Base-by-base conservation (phyloP, 92 coral and sea anemone genomes). In the Palythoa heliodiscus region DNA sequence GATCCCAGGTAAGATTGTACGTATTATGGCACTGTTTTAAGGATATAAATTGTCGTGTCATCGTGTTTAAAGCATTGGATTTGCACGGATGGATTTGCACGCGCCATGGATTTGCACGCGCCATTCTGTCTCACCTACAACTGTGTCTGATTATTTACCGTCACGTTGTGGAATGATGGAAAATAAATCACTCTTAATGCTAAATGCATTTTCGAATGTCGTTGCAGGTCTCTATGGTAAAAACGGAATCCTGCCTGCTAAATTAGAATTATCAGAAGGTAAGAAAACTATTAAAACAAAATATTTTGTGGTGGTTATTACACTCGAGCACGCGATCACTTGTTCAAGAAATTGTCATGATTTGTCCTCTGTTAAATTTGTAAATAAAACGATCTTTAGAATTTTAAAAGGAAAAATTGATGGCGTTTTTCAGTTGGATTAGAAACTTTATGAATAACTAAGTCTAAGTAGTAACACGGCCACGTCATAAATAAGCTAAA, bases 161-260 rank as follows among this genome's bases (percentile, higher is more conserved):
- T 9, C 12, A 67, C 29, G 14, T 22, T 67, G 12, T 67, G 11
- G 43, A 25, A 14, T 1, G 2, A 14, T 37, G 37, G 17, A 69
- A 69, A 69, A 43, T 43, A 8, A 5, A 5, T 43, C 9, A 3
- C 17, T 69, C 35, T 69, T 11, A 69, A 7, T 17, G n/a, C 19
- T 13, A 16, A 12, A 8, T 7, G n/a, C 22, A 17, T 2, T 17
- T n/a, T 23, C 23, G 1, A 63, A 16, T 63, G 8, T 63, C 69
- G 54, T 61, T 82, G 22, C 75, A 96, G 98, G 98, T 89, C 98
- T 96, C 29, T 96, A 96, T 92, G 98, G 98, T 10, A 83, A 87
- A 52, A 91, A 93, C 87, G 98, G 98, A 29, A 79, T 96, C 39
- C 88, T 96, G 79, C 98, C 98, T 58, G 98, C 98, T 12, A 92